Conservation (phyloP, 2,797 vertebrate species). For the Natrix natrix region DNA sequence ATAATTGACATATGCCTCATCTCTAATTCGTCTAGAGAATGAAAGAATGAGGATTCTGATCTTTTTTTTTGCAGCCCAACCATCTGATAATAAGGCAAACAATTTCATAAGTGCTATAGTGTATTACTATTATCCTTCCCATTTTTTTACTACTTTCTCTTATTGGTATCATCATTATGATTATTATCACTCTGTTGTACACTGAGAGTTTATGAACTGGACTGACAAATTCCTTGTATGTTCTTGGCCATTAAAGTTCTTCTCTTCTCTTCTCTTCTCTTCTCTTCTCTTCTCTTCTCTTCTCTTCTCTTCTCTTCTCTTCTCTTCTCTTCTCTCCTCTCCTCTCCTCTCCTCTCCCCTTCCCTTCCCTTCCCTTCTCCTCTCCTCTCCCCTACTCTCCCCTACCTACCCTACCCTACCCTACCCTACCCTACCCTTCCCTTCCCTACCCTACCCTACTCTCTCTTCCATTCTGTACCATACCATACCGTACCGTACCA, state of each 20-base stretch:
- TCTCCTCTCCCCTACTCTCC: no score
- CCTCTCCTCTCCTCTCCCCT: no score
- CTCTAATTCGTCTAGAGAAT: not conserved
- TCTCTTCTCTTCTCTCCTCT: no score
- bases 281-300: no score
- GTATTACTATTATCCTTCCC: not conserved
- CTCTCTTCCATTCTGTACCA: no score
- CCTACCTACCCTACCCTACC: rapidly evolving
- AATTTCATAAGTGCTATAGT: not conserved
- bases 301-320: no score
- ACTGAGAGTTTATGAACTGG: not conserved
- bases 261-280: no score
- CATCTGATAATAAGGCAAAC: not conserved
- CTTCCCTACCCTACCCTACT: no score
- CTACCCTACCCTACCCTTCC: no score
- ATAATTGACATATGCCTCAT: not conserved
- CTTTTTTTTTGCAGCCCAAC: not conserved
- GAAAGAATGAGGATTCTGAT: not conserved
- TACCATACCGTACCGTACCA: no score
- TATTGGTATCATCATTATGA: not conserved
- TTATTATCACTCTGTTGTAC: not conserved
- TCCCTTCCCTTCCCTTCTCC: no score
- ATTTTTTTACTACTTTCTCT: not conserved
- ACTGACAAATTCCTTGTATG: not conserved
- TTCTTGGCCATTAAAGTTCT: not conserved